Evolutionary conservation across 1,140 invertebrate species (phyloP).

Genomic region (Drosophila sturtevanti): DNA sequence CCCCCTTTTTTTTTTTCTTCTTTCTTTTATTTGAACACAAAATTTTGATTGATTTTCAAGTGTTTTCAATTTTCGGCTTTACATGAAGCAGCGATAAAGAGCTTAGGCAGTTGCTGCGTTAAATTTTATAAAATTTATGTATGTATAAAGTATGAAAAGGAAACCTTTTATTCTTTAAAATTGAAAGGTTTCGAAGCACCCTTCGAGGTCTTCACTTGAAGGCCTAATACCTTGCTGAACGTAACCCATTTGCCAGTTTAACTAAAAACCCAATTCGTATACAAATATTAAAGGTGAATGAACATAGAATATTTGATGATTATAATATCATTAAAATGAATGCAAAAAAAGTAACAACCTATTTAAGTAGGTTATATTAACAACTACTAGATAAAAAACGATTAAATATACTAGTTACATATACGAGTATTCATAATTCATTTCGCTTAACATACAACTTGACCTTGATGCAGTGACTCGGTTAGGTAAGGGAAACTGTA

Average conservation of each 20-base stretch:
- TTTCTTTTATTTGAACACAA: background rate
- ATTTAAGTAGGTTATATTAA: no score
- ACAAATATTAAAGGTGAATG: no score
- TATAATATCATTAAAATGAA: no score
- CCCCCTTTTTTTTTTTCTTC: background rate
- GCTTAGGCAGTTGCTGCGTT: background rate
- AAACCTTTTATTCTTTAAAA: background rate
- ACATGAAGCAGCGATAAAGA: background rate
- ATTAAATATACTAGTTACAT: no score
- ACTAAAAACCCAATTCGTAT: background rate
- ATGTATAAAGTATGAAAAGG: no score
- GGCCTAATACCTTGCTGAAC: no score
- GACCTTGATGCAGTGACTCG: conserved; percentile 1
- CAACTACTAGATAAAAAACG: no score
- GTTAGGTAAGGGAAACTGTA: background rate
- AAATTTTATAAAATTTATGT: background rate
- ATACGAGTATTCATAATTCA: background rate
- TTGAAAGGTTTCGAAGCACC: no score
- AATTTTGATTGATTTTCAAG: conserved; percentile 7
- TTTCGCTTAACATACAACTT: conserved; percentile 3
- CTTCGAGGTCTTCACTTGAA: no score
- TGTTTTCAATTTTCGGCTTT: conserved; percentile 3
- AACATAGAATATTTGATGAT: no score
- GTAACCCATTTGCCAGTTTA: no score
- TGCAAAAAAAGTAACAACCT: no score